A percentile compares a stretch with the other conserved stretches of the same genome.
Conservation (phyloP, 1,140 invertebrate species). For the Globodera rostochiensis region DNA sequence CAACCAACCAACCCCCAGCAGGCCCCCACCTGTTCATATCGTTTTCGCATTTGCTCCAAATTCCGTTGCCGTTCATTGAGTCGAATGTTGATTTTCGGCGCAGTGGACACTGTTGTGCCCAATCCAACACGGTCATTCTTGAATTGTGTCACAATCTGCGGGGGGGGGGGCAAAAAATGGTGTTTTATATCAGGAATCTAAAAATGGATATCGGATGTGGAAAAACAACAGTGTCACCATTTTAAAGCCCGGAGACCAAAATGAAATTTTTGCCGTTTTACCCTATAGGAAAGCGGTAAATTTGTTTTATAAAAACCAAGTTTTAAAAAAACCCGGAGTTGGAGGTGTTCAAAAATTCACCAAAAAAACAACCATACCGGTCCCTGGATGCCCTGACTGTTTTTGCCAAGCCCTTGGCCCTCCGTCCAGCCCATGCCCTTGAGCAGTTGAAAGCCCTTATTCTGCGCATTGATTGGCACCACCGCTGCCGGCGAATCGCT, state of each 20-base stretch:
- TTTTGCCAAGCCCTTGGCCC: conserved; percentile 38
- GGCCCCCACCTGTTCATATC: conserved; percentile 20
- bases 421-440: conserved; percentile 43
- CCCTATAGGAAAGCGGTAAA: too few relatives aligned
- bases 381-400: conserved; percentile 35
- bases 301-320: too few relatives aligned
- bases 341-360: conserved; percentile 12
- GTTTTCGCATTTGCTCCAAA: conserved; percentile 18
- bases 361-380: conserved; percentile 17
- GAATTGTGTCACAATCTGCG: conserved; percentile 21
- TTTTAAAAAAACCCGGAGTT: background rate
- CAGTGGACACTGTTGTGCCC: conserved; percentile 8
- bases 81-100: conserved; percentile 4
- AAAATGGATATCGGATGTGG: too few relatives aligned
- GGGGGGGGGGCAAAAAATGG: background rate
- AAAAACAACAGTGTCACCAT: too few relatives aligned
- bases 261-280: too few relatives aligned
- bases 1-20: too few relatives aligned
- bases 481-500: background rate
- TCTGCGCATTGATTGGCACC: conserved; percentile 12
- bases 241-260: too few relatives aligned
- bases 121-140: conserved; percentile 23
- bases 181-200: background rate
- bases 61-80: conserved; percentile 4
- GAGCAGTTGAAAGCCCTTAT: conserved; percentile 36